Evolutionary conservation across 2,113 vertebrate species (phyloP).

Genomic region (Cryptotis parvus): DNA sequence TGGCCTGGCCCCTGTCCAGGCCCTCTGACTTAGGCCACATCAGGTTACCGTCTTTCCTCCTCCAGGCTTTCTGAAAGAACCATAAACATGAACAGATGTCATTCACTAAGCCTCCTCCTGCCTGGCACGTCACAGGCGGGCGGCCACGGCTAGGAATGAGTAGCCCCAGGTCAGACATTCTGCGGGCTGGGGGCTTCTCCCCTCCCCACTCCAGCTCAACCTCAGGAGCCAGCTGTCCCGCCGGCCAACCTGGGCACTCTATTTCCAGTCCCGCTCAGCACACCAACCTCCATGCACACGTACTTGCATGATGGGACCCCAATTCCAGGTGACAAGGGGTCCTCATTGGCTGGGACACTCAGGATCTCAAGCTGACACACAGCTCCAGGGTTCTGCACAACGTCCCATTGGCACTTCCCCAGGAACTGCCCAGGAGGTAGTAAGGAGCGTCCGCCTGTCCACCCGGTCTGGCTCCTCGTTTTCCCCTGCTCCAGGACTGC

Average conservation of each 20-base stretch:
- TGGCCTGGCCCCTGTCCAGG: not conserved
- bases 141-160: not conserved
- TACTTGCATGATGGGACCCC: not conserved
- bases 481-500: not conserved
- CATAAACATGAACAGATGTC: not conserved
- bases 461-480: rapidly evolving
- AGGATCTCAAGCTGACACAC: rapidly evolving
- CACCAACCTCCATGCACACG: not conserved
- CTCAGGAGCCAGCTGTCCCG: not conserved
- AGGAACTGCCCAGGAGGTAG: not conserved
- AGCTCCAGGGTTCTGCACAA: not conserved
- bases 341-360: not conserved
- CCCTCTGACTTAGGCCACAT: too few relatives aligned
- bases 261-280: not conserved
- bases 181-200: too few relatives aligned
- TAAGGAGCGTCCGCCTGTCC: too few relatives aligned
- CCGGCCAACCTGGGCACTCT: not conserved
- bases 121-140: not conserved
- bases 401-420: too few relatives aligned
- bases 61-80: not conserved
- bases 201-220: too few relatives aligned
- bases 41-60: not conserved
- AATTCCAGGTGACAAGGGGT: too few relatives aligned
- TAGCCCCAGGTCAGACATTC: not conserved
- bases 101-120: not conserved